Evolutionary conservation across 2,797 vertebrate species (phyloP).

Genomic region (Syndactyla subalaris): DNA sequence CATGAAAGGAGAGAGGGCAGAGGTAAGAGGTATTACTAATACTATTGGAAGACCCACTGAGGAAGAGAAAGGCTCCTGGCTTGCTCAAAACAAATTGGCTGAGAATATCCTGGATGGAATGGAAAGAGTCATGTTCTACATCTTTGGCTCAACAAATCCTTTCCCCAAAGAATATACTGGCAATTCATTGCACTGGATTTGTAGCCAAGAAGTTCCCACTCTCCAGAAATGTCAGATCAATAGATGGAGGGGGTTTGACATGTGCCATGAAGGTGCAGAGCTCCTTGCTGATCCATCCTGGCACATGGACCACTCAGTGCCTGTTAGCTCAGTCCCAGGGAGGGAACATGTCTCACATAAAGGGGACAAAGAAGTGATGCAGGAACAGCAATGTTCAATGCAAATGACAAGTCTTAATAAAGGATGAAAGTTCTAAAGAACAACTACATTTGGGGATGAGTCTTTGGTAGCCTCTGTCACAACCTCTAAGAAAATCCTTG

Average conservation of each 20-base stretch:
- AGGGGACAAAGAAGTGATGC: background rate
- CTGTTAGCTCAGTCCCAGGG: background rate
- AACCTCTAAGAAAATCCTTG: background rate
- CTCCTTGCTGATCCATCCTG: background rate
- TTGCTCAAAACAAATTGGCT: background rate
- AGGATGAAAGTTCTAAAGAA: background rate
- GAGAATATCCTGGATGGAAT: background rate
- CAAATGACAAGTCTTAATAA: background rate
- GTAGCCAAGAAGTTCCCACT: background rate
- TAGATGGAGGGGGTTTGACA: background rate
- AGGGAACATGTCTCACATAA: background rate
- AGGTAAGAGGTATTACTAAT: background rate
- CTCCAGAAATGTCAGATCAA: background rate
- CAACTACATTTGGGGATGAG: background rate
- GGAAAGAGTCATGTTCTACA: background rate
- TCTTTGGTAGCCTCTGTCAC: background rate
- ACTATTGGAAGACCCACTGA: background rate
- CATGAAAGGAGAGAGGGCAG: background rate
- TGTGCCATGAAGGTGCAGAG: background rate
- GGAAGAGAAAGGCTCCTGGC: background rate
- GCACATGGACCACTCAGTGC: fast-evolving
- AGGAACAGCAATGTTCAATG: background rate
- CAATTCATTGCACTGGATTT: background rate
- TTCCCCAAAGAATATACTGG: background rate
- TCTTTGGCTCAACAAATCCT: background rate